These are phyloP conservation scores for Oreochromis aureus DNA, from an alignment of 2,113 vertebrate genomes.

Conservation along the genomic window DNA sequence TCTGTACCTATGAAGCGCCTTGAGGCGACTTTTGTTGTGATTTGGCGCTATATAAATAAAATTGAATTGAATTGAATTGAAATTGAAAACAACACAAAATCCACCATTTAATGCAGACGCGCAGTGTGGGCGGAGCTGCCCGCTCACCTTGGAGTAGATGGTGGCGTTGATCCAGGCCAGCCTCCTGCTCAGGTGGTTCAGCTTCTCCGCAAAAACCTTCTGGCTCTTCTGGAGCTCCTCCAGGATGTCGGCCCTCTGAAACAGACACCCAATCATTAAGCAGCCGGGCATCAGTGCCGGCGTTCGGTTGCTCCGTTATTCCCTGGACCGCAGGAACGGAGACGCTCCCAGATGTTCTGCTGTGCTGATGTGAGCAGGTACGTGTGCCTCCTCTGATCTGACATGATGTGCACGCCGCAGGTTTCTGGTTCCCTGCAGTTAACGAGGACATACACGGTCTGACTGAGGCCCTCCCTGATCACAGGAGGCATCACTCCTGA, in stretches of 20 bases:
- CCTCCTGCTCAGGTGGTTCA: slow-evolving; percentile 93
- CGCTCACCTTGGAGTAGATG: slow-evolving; percentile 90
- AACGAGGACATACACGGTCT: not conserved
- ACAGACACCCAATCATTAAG: not conserved
- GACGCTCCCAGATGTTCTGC: not conserved
- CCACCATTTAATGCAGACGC: rapidly evolving
- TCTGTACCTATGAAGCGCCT: too few relatives aligned
- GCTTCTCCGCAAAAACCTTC: slow-evolving; percentile 94
- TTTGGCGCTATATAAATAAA: too few relatives aligned
- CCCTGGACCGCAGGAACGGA: not conserved
- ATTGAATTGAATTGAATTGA: too few relatives aligned
- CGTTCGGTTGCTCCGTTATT: rapidly evolving
- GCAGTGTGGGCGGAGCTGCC: rapidly evolving
- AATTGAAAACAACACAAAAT: not conserved
- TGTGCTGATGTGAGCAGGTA: not conserved
- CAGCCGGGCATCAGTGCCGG: rapidly evolving
- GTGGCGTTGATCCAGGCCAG: slow-evolving; percentile 98
- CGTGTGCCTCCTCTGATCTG: not conserved
- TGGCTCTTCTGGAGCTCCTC: slow-evolving; percentile 92
- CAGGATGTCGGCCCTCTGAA: slow-evolving; percentile 87
- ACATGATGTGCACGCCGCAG: not conserved
- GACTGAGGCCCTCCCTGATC: not conserved
- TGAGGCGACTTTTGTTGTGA: too few relatives aligned
- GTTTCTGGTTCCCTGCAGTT: not conserved
- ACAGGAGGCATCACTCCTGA: rapidly evolving